Percentiles rank a stretch among this genome's conserved stretches.
Evolutionary conservation across 2,797 vertebrate species (phyloP).

Genomic region (Sebastes melanostomus): DNA sequence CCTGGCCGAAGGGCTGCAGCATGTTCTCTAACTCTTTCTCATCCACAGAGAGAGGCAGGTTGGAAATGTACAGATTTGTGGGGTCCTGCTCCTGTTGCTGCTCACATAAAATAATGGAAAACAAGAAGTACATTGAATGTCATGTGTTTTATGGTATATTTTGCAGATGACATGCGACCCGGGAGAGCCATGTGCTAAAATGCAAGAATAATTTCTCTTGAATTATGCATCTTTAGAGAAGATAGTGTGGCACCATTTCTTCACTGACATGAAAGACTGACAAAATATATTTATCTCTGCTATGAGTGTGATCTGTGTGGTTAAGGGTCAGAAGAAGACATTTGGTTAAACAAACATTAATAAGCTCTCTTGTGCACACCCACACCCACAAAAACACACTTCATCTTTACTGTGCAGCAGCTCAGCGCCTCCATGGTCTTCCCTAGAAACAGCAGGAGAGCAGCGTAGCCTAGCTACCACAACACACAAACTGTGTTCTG

Average conservation of each 20-base stretch:
- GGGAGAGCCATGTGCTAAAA: not conserved
- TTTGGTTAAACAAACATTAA: conserved; percentile 41
- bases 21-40: conserved; percentile 98
- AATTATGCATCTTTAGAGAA: not conserved
- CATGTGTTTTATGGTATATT: not conserved
- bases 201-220: not conserved
- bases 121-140: not conserved
- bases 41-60: conserved; percentile 96
- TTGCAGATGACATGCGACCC: not conserved
- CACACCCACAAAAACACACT: conserved; percentile 26
- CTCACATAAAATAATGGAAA: conserved; percentile 52
- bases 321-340: conserved; percentile 28
- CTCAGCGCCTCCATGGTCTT: conserved; percentile 54
- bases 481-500: conserved; percentile 64
- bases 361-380: conserved; percentile 9
- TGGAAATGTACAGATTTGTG: conserved; percentile 98
- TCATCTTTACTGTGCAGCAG: conserved; percentile 41
- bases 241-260: not conserved
- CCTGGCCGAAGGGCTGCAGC: conserved; percentile 96
- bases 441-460: conserved; percentile 73
- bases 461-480: conserved; percentile 71
- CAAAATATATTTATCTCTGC: not conserved
- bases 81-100: conserved; percentile 99
- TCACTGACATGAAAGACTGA: not conserved
- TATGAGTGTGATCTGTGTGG: not conserved